These are phyloP conservation scores for Acanthoscelides obtectus DNA, from an alignment of 2,888 invertebrate species.

Conservation along the genomic window DNA sequence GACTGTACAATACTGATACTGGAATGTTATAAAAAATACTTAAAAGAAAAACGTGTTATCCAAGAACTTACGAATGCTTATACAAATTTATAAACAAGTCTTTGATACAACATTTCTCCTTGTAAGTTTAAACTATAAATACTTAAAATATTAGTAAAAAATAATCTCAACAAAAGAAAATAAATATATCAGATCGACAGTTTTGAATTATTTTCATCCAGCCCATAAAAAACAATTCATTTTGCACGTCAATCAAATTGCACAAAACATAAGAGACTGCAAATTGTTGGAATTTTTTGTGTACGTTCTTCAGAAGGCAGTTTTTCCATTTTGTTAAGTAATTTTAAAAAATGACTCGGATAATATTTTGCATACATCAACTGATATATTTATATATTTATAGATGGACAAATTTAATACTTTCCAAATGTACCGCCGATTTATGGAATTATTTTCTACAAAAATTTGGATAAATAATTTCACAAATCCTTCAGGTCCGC, in stretches of 20 bases:
- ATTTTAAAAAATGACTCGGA: background rate
- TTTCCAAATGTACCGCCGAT: slow-evolving; percentile 15
- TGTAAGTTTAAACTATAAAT: slow-evolving; percentile 14
- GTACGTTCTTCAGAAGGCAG: background rate
- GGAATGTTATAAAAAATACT: slow-evolving; percentile 36
- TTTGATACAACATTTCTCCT: slow-evolving; percentile 16
- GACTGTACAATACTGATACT: slow-evolving; percentile 39
- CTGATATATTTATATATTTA: slow-evolving; percentile 24
- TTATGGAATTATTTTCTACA: slow-evolving; percentile 13
- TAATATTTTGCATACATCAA: slow-evolving; percentile 6
- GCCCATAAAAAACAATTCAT: slow-evolving; percentile 23
- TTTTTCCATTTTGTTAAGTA: background rate
- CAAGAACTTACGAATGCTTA: slow-evolving; percentile 6
- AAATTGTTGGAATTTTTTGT: slow-evolving; percentile 10
- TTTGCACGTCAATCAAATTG: background rate
- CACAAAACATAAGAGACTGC: background rate
- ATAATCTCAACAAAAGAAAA: slow-evolving; percentile 37
- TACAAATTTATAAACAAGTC: slow-evolving; percentile 8
- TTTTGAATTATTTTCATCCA: slow-evolving; percentile 25
- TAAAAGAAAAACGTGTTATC: slow-evolving; percentile 7
- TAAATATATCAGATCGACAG: slow-evolving; percentile 30
- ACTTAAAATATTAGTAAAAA: slow-evolving; percentile 19
- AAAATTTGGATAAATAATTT: slow-evolving; percentile 12
- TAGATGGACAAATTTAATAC: slow-evolving; percentile 21
- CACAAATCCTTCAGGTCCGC: slow-evolving; percentile 16